Percentiles rank a stretch among this genome's conserved stretches.
phyloP scores from a whole-genome alignment of 2,113 vertebrate genomes.

The Corapipo altera region DNA sequence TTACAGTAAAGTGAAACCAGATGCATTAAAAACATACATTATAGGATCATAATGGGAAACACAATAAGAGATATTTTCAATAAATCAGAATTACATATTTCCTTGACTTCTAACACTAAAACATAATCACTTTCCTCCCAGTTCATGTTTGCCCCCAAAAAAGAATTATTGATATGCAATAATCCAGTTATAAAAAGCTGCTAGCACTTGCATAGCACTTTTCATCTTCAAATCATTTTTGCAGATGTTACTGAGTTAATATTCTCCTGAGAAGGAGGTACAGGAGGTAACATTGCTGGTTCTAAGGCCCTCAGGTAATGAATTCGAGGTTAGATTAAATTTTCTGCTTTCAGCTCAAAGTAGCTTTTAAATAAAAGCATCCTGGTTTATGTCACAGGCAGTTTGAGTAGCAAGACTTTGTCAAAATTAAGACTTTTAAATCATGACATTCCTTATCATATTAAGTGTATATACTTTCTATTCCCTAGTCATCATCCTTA shows the following conservation, averaged over 20 bases:
- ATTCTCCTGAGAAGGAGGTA: neutral
- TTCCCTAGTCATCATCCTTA: neutral
- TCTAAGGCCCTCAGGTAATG: neutral
- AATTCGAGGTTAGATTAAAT: neutral
- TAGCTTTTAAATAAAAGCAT: neutral
- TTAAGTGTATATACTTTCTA: neutral
- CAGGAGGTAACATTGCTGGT: neutral
- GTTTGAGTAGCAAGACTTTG: neutral
- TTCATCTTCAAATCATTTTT: neutral
- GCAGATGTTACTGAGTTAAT: neutral
- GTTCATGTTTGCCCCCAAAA: fast-evolving
- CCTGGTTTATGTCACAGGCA: neutral
- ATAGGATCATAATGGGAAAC: neutral
- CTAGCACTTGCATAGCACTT: neutral
- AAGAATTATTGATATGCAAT: neutral
- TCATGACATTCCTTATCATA: no score
- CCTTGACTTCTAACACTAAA: neutral
- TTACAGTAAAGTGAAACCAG: neutral
- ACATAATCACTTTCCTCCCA: neutral
- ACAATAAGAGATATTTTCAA: neutral
- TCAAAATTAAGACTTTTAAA: neutral
- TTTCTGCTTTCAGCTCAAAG: neutral
- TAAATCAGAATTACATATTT: neutral
- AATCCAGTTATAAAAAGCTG: neutral
- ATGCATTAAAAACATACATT: neutral